Evolutionary conservation across 2,797 vertebrate species (phyloP).

Genomic region (Phoxinus dragarum): DNA sequence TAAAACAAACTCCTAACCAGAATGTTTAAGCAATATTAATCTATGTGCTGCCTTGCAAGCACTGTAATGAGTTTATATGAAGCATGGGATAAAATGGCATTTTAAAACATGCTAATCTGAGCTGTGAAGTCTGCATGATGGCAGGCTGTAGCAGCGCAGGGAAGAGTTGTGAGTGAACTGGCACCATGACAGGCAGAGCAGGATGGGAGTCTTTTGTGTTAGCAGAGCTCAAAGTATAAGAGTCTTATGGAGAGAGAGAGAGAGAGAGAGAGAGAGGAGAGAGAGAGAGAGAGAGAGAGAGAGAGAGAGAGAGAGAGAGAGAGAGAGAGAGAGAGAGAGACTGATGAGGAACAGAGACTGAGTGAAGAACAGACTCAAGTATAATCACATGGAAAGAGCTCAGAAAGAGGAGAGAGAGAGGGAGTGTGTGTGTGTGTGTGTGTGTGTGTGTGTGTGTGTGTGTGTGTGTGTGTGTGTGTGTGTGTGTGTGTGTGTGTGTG

Average conservation of each 20-base stretch:
- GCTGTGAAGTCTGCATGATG: slow-evolving; percentile 54
- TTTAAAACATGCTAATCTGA: slow-evolving; percentile 68
- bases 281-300: background rate
- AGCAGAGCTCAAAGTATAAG: slow-evolving; percentile 25
- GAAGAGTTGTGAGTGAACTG: background rate
- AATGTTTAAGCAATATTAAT: slow-evolving; percentile 18
- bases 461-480: too few relatives aligned
- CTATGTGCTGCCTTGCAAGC: slow-evolving; percentile 1
- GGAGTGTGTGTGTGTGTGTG: background rate
- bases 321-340: slow-evolving; percentile 14
- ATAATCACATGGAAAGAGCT: slow-evolving; percentile 16
- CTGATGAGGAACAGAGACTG: slow-evolving; percentile 39
- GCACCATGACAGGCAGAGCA: slow-evolving; percentile 37
- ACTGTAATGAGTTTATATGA: slow-evolving; percentile 40
- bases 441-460: too few relatives aligned
- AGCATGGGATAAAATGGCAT: slow-evolving; percentile 25
- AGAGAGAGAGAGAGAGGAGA: background rate
- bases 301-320: slow-evolving; percentile 5
- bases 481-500: too few relatives aligned
- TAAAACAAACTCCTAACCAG: background rate
- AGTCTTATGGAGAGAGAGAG: slow-evolving; percentile 14
- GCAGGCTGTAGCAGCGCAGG: background rate
- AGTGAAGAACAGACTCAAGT: slow-evolving; percentile 27
- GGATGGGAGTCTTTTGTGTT: slow-evolving; percentile 51
- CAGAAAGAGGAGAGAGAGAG: slow-evolving; percentile 25